Evolutionary conservation across 1,140 invertebrate species (phyloP).

Genomic region (Leptopilina boulardi): DNA sequence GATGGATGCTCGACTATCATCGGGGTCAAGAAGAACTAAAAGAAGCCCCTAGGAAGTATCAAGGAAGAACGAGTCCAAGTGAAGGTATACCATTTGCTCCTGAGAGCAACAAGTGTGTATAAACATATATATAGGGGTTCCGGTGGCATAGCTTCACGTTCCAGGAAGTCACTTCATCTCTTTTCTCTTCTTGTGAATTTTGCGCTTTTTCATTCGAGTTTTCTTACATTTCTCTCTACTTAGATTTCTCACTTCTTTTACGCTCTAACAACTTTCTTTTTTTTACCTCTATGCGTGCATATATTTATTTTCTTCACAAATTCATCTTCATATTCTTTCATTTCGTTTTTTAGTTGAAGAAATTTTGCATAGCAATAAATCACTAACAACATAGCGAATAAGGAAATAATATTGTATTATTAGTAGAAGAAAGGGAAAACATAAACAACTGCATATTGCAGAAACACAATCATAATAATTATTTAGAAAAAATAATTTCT

Average conservation of each 20-base stretch:
- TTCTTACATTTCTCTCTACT: background rate
- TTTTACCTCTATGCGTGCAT: background rate
- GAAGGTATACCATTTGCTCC: slow-evolving; percentile 23
- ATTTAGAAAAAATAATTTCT: too few relatives aligned
- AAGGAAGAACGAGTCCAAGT: slow-evolving; percentile 25
- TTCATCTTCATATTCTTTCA: too few relatives aligned
- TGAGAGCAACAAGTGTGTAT: slow-evolving; percentile 18
- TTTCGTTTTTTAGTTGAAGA: too few relatives aligned
- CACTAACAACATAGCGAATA: too few relatives aligned
- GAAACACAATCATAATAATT: too few relatives aligned
- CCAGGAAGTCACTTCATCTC: slow-evolving; percentile 14
- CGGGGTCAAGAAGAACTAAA: slow-evolving; percentile 34
- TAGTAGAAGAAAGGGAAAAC: too few relatives aligned
- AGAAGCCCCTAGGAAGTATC: slow-evolving; percentile 23
- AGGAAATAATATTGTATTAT: too few relatives aligned
- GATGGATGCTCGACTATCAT: slow-evolving; percentile 28
- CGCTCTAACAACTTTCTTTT: background rate
- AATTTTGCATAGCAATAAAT: too few relatives aligned
- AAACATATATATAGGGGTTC: slow-evolving; percentile 31
- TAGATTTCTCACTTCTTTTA: background rate
- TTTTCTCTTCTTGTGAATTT: background rate
- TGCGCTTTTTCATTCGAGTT: background rate
- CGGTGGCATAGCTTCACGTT: slow-evolving; percentile 21
- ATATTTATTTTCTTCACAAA: background rate
- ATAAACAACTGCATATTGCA: too few relatives aligned